Conservation (phyloP, 2,797 vertebrate species). For the Hozukius guyotensis region DNA sequence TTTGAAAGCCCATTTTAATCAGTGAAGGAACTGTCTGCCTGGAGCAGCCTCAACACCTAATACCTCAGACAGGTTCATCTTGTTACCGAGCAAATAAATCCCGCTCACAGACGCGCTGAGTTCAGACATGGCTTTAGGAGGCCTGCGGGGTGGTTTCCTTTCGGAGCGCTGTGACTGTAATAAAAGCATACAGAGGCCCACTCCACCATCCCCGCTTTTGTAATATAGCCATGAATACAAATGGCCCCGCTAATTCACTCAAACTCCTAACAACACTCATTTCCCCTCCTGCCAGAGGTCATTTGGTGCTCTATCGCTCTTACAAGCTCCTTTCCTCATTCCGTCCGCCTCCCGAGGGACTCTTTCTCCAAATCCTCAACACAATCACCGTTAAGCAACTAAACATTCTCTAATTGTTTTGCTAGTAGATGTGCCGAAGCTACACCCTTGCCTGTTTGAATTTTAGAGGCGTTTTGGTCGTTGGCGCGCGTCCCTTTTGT, state of each 20-base stretch:
- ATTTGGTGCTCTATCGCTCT: slow-evolving; percentile 49
- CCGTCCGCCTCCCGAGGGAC: slow-evolving; percentile 35
- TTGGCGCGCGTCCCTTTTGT: background rate
- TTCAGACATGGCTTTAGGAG: slow-evolving; percentile 56
- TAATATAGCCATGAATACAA: slow-evolving; percentile 63
- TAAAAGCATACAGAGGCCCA: slow-evolving; percentile 53
- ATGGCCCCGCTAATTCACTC: slow-evolving; percentile 58
- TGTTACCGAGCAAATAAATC: slow-evolving; percentile 69
- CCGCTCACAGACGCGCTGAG: slow-evolving; percentile 33
- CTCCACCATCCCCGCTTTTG: slow-evolving; percentile 34
- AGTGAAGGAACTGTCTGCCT: slow-evolving; percentile 32
- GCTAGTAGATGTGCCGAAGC: background rate
- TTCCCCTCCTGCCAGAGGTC: slow-evolving; percentile 64
- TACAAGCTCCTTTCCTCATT: slow-evolving; percentile 46
- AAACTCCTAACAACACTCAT: slow-evolving; percentile 54
- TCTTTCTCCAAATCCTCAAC: slow-evolving; percentile 33
- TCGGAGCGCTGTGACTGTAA: slow-evolving; percentile 22
- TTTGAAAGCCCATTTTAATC: slow-evolving; percentile 62
- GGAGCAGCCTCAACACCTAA: slow-evolving; percentile 51
- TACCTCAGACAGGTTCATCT: slow-evolving; percentile 65
- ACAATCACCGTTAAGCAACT: slow-evolving; percentile 23
- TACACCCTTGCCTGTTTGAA: slow-evolving; percentile 14
- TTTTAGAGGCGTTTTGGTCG: slow-evolving; percentile 1
- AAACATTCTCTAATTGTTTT: slow-evolving; percentile 23
- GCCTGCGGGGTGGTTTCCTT: slow-evolving; percentile 45